Evolutionary conservation across 92 coral and sea anemone species (phyloP), one percentile per base, ranked within the genome.

Genomic region (Zoanthus gigantus): DNA sequence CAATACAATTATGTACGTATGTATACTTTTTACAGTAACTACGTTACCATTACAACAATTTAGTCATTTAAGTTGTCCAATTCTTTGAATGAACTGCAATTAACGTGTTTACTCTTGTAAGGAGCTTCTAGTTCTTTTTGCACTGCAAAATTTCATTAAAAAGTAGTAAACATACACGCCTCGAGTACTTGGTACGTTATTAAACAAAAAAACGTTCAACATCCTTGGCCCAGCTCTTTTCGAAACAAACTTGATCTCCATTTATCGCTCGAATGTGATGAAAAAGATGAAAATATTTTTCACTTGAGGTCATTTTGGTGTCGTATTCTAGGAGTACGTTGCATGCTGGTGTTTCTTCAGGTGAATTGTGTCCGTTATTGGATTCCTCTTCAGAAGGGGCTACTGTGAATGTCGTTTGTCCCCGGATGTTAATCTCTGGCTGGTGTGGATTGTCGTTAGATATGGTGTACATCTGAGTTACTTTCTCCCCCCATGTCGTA

Each of bases 281-380:
- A 14, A 52, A 76, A 58, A 72, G 57, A 72, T 94, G 79, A 80
- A 94, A 94, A 47, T 65, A 77, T 61, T 77, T 86, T 31, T 91
- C 94, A 72, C 91, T 96, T 4, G 94, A 86, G 69, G 91, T 85
- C 94, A 94, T 89, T 56, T 83, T 88, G 67, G 93, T 94, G 13
- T 84, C 72, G 4, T 82, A 88, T 17, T 94, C 78, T 48, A 94
- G 86, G 5, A 53, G 56, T 16, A 93, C 94, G 28, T 88, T 86
- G 87, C 95, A 94, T 5, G 50, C 46, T 12, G 5, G 61, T 6
- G 8, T 50, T 50, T 50, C 42, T 37, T 86, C 82, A 23, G 74
- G 82, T 10, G 56, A 56, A 31, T 12, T 78, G 47, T 30, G 13
- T 47, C 75, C 83, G 34, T 73, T 78, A 15, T 63, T 63, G 34